Evolutionary conservation across 1,140 invertebrate genomes (phyloP), one percentile per base, ranked within the genome.

Genomic region (Aculops lycopersici): DNA sequence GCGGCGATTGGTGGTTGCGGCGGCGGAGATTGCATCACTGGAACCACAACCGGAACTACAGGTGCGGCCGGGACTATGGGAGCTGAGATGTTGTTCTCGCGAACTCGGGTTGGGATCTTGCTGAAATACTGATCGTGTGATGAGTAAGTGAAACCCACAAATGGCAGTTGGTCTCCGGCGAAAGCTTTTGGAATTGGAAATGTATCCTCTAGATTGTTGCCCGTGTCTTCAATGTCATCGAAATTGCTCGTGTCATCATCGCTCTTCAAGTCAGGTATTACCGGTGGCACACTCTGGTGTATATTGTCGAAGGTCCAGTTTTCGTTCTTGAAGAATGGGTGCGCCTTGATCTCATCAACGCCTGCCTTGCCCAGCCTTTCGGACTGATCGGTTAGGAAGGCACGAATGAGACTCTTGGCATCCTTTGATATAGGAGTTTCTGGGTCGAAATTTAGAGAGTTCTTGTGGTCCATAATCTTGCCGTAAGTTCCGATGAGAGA

Each of bases 211-310:
- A 81, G 74, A 1, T 72, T 65, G 37, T 68, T 69, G 50, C 83
- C 76, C 43, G 81, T 76, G 51, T 80, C 78, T 49, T 92, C 84
- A 39, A 94, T 75, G 49, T 94, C 84, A 56, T 95, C 86, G 63
- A 98, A 98, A 62, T 97, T 88, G 50, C 79, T 74, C 0, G 90
- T 94, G 55, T 98, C 92, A 57, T 92, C 84, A 58, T 97, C 90
- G 37, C 84, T 74, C 3, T 67, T 65, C 16, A 98, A 60, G 52
- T 94, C 84, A 16, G 90, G 88, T 14, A 95, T 80, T 20, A 95
- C 80, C 2, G 92, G 90, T 4, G 90, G 86, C 36, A 78, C 77
- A 65, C 78, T 74, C 51, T 86, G 72, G 47, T 84, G 61, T 39
- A 98, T 71, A 55, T 79, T 95, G 24, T 86, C 76, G 61, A 94